phyloP scores from a whole-genome alignment of 2,797 vertebrate genomes.

The Pyrocephalus nanus region DNA sequence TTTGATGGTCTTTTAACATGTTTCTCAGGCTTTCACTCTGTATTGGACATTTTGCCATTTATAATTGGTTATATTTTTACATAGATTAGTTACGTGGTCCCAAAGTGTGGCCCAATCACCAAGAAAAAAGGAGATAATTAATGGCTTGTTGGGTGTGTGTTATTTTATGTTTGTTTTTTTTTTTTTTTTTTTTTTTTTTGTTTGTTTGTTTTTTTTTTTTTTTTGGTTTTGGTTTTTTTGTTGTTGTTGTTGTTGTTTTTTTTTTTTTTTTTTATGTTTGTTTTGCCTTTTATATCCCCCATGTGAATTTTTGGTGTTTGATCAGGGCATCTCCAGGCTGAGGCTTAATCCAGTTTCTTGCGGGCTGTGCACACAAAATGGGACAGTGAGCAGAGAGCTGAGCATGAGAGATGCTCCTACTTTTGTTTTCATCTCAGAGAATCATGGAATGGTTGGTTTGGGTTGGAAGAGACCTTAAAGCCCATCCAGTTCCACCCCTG shows the following conservation, averaged over 20 bases:
- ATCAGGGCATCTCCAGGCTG: neutral
- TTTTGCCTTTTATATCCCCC: neutral
- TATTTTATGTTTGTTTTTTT: neutral
- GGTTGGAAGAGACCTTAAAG: too few species aligned
- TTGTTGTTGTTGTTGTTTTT: too few species aligned
- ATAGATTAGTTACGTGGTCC: rapidly evolving
- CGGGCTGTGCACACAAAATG: rapidly evolving
- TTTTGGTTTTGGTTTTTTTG: too few species aligned
- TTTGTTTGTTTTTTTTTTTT: too few species aligned
- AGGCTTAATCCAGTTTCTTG: rapidly evolving
- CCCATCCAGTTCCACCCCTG: neutral
- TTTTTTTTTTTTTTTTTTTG: too few species aligned
- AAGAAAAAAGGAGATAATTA: neutral
- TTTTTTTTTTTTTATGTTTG: too few species aligned
- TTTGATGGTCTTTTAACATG: neutral
- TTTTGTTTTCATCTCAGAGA: neutral
- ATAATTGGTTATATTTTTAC: rapidly evolving
- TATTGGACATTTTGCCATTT: neutral
- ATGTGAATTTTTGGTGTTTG: rapidly evolving
- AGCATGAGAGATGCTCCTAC: rapidly evolving
- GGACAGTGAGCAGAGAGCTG: neutral
- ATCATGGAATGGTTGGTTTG: neutral
- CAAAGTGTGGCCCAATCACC: neutral
- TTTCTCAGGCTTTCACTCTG: rapidly evolving
- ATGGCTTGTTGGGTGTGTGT: neutral